Conservation (phyloP, 2,113 vertebrate species). For the Lepidothrix coronata region DNA sequence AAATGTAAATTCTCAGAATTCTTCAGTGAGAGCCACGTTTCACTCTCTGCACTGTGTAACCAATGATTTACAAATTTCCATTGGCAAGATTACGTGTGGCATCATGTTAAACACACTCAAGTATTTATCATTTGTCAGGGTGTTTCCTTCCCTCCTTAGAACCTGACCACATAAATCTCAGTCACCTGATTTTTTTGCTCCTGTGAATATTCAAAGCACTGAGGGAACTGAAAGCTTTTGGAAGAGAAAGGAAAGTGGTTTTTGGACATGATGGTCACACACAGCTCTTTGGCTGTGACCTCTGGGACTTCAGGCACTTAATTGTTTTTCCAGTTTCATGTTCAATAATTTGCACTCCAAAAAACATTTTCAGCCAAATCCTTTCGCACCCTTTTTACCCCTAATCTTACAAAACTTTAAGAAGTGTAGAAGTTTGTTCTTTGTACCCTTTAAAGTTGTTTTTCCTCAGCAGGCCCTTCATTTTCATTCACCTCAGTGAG, state of each 20-base stretch:
- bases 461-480: background rate
- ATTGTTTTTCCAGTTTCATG: background rate
- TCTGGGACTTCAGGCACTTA: background rate
- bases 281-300: background rate
- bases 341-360: background rate
- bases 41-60: background rate
- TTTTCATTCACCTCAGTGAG: background rate
- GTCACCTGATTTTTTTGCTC: background rate
- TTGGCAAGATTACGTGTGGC: background rate
- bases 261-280: background rate
- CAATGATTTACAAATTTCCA: background rate
- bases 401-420: background rate
- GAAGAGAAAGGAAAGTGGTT: background rate
- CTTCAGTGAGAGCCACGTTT: background rate
- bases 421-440: background rate
- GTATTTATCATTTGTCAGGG: background rate
- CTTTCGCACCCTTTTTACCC: background rate
- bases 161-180: background rate
- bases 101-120: background rate
- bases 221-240: fast-evolving
- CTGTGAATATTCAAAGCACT: background rate
- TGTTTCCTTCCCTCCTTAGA: background rate
- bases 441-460: background rate
- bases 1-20: background rate
- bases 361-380: background rate